Base-by-base conservation (phyloP, 2,888 invertebrate genomes). In the Ectobius pallidus region DNA sequence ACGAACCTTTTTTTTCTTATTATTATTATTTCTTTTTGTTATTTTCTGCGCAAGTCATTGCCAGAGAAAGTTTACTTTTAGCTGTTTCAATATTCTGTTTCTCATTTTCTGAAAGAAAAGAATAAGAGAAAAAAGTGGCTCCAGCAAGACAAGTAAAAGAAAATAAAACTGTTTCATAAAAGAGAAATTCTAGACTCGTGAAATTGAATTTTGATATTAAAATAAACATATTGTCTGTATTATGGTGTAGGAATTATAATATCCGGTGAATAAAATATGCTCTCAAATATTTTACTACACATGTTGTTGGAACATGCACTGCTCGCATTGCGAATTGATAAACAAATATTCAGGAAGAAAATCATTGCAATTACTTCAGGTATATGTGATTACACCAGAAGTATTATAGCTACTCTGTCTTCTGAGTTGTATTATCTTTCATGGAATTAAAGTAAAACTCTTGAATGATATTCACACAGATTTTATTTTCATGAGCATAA, bases 71-170 rank as follows among this genome's bases (percentile, higher is more conserved):
- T 79, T 79, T 79, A 78, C 78, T 79, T 78, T 78, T 77, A 78
- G 77, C 78, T 78, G 77, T 78, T 78, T 78, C 78, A 78, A 79
- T 79, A 78, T 79, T 78, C 78, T 77, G 78, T 79, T 79, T 79
- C 77, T 78, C 77, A 78, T 78, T 77, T 78, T 77, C 67, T 67
- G 67, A 73, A 74, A 76, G 63, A 70, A 74, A 75, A 72, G 73
- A 74, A 70, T 55, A 67, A 72, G 72, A n/a, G 58, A 73, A 71
- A 69, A 69, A 73, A 63, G 72, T 65, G 70, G 34, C 61, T 39
- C 70, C 44, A 34, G 44, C 69, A 69, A 63, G 49, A 62, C 49
- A 71, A 69, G 65, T 69, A 69, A 63, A 73, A 75, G 69, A 75
- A 69, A 71, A 69, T 69, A 71, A 75, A 71, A 73, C 69, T 65